Conservation (phyloP, 2,113 vertebrate genomes). For the Sylvilagus bachmani region DNA sequence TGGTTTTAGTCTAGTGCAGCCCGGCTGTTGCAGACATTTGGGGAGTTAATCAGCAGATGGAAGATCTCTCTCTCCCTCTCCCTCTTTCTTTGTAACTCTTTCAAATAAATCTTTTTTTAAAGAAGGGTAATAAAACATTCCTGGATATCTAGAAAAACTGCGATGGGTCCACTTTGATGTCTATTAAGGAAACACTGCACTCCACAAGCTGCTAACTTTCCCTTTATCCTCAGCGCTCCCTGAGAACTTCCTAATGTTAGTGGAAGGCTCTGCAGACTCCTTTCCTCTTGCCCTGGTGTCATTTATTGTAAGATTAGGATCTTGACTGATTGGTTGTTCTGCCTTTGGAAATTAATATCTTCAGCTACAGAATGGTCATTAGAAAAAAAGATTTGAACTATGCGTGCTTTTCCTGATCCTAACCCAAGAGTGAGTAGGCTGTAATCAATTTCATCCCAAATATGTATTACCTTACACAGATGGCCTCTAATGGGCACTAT, state of each 20-base stretch:
- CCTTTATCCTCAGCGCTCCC: not conserved
- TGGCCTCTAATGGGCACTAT: constrained; percentile 76
- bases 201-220: not conserved
- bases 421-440: constrained; percentile 50
- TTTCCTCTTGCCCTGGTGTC: constrained; percentile 1
- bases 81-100: no score
- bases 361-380: constrained; percentile 50
- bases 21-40: no score
- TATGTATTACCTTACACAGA: constrained; percentile 80
- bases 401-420: constrained; percentile 76
- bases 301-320: constrained; percentile 72
- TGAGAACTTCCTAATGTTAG: not conserved
- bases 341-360: constrained; percentile 74
- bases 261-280: not conserved
- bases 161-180: not conserved
- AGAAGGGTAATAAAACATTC: not conserved
- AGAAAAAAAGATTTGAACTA: constrained; percentile 79
- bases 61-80: no score
- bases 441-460: constrained; percentile 80
- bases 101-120: no score
- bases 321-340: constrained; percentile 60
- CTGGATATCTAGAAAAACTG: constrained; percentile 1
- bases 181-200: not conserved
- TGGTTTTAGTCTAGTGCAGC: no score
- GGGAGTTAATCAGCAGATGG: no score